Base-by-base conservation (phyloP, 2,888 invertebrate species). In the Cybosia mesomella region DNA sequence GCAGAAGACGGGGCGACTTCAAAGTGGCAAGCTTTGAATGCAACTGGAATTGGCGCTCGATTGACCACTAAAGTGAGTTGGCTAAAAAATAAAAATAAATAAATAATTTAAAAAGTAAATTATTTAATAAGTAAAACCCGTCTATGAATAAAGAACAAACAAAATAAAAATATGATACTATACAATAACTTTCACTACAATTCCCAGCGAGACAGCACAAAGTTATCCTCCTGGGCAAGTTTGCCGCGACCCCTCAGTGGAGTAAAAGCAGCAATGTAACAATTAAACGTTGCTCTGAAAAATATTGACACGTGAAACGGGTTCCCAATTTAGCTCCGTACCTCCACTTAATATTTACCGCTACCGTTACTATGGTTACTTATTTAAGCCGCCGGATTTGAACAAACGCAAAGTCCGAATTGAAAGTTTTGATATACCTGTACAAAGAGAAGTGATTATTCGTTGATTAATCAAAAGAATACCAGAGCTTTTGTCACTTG, bases 281-380 rank as follows among this genome's bases (percentile, higher is more conserved):
- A 68, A 71, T 58, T 67, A 72, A 64, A 60, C 59, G 39, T 32
- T 34, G 36, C 68, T 68, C 53, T 68, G 71, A 70, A 64, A 66
- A 72, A 66, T 66, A 66, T 72, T 61, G 66, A 70, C 70, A 66
- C 28, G 39, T 70, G 70, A 70, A 71, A 55, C 49, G 67, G 57
- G 69, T 67, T 59, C 49, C 66, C 70, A 66, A 70, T 70, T 66
- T 70, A 63, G 69, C 62, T 55, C 11, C 43, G 49, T 21, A 43
- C 62, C 24, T 39, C 60, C 34, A 63, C n/a, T 69, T 66, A 70
- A 66, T 70, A 62, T 69, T 70, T 66, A 66, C 63, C 24, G n/a
- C 39, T 66, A 60, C 66, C 66, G 64, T 66, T 66, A 70, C 64
- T 32, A 64, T 57, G 57, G 62, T 75, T 71, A 71, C 69, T 65